A percentile compares a stretch with the other conserved stretches of the same genome.
Evolutionary conservation across 2,888 invertebrate species (phyloP).

Genomic region (Leptopilina syphax): DNA sequence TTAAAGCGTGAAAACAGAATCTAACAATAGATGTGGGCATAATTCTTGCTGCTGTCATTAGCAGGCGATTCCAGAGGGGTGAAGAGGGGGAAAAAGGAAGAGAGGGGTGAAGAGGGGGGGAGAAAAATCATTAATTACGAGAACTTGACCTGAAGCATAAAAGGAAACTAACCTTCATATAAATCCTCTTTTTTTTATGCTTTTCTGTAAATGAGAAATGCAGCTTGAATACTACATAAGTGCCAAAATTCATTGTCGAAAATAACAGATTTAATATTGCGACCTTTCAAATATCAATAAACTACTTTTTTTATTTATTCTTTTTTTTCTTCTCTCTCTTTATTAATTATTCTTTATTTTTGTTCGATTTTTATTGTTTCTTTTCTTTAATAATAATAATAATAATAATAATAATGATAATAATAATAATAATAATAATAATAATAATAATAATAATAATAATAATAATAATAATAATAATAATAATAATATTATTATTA

Average conservation of each 20-base stretch:
- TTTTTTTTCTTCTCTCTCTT: too few species aligned
- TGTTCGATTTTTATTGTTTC: too few species aligned
- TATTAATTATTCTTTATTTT: too few species aligned
- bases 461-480: too few species aligned
- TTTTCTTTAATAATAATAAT: too few species aligned
- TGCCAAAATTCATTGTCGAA: conserved; percentile 8
- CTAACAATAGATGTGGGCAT: conserved; percentile 29
- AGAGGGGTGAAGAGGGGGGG: too few species aligned
- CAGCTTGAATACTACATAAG: not conserved
- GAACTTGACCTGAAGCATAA: not conserved
- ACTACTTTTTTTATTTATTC: not conserved
- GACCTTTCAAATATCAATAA: not conserved
- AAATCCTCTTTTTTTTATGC: conserved; percentile 10
- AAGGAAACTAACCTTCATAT: not conserved
- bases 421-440: too few species aligned
- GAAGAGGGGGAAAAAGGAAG: too few species aligned
- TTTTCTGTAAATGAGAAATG: conserved; percentile 8
- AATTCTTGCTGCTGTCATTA: conserved; percentile 34
- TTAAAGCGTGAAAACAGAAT: conserved; percentile 5
- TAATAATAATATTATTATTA: too few species aligned
- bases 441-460: too few species aligned
- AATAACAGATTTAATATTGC: not conserved
- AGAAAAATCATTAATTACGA: conserved; percentile 29
- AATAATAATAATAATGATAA: too few species aligned
- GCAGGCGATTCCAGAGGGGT: not conserved